Conservation (phyloP, 2,797 vertebrate species). For the Acrocephalus scirpaceus region DNA sequence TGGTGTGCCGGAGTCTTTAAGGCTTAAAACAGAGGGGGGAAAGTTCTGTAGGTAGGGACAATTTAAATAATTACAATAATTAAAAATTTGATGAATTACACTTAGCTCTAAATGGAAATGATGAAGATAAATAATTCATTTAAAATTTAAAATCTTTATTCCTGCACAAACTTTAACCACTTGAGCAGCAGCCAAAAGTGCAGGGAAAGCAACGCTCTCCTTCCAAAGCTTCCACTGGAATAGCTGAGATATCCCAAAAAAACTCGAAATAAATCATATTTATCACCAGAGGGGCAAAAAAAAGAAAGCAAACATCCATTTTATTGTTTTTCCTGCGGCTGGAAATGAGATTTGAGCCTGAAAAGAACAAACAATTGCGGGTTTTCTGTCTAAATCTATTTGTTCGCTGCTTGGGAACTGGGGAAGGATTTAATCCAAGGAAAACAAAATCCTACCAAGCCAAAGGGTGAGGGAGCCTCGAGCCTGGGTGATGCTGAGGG, state of each 20-base stretch:
- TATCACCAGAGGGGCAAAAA: not conserved
- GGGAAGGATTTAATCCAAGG: slow-evolving; percentile 28
- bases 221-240: not conserved
- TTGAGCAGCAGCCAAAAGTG: not conserved
- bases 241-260: not conserved
- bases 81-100: not conserved
- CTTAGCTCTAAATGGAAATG: accelerated
- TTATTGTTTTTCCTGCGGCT: slow-evolving; percentile 6
- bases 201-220: not conserved
- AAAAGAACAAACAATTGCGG: not conserved
- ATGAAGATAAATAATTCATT: not conserved
- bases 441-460: slow-evolving; percentile 43
- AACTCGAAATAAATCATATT: not conserved
- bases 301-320: not conserved
- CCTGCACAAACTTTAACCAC: not conserved
- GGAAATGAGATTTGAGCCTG: not conserved
- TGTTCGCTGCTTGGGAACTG: not conserved
- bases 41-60: not conserved
- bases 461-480: slow-evolving; percentile 6
- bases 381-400: not conserved
- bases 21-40: not conserved
- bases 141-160: not conserved
- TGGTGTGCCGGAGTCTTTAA: not conserved
- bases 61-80: not conserved
- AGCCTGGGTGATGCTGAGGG: slow-evolving; percentile 2